Evolutionary conservation across 2,888 invertebrate genomes (phyloP).

Genomic region (Opisthograptis luteolata): DNA sequence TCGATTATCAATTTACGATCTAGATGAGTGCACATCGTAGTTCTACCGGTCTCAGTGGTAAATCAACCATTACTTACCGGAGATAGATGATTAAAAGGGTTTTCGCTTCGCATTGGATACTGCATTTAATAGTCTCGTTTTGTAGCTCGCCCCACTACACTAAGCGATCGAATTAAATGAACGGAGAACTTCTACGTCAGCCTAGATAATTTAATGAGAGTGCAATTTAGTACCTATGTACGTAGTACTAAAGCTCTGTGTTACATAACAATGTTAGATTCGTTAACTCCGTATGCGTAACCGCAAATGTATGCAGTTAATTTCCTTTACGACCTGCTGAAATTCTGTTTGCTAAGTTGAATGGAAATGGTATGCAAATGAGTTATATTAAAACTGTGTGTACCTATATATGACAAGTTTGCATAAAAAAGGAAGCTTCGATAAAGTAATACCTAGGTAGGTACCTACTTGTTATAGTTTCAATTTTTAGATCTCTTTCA

Average conservation of each 20-base stretch:
- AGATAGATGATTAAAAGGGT: slow-evolving; percentile 27
- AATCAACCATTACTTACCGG: slow-evolving; percentile 37
- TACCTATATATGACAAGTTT: no score
- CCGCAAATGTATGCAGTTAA: slow-evolving; percentile 6
- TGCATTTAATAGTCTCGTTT: not conserved
- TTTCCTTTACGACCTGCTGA: slow-evolving; percentile 5
- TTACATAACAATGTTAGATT: not conserved
- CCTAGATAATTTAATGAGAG: not conserved
- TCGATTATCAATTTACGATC: slow-evolving; percentile 56
- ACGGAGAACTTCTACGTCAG: not conserved
- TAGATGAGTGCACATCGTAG: slow-evolving; percentile 47
- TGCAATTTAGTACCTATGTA: not conserved
- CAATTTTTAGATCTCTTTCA: no score
- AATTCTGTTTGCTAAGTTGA: not conserved
- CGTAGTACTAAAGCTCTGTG: not conserved
- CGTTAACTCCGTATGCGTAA: not conserved
- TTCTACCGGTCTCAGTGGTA: slow-evolving; percentile 27
- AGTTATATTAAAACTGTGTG: no score
- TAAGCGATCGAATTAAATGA: not conserved
- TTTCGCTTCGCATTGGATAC: slow-evolving; percentile 3
- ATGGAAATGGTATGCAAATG: not conserved
- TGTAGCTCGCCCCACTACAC: not conserved
- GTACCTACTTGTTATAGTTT: no score
- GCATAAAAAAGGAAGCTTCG: no score
- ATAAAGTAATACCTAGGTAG: no score